Base-by-base conservation (phyloP, 2,888 invertebrate genomes). In the Scaptodrosophila latifasciaeformis region DNA sequence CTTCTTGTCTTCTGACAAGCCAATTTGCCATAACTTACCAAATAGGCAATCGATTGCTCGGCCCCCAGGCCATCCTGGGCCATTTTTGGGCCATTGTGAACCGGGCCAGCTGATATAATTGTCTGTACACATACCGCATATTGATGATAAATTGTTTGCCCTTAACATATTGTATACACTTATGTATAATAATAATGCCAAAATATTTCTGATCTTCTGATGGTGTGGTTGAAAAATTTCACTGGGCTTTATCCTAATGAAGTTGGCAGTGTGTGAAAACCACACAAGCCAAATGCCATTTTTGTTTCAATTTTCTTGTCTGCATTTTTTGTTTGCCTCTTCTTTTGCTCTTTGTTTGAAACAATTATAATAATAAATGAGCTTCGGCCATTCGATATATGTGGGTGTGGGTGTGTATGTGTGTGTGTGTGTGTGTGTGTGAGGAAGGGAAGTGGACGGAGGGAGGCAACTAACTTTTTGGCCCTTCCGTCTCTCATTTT, bases 281-380 rank as follows among this genome's bases (percentile, higher is more conserved):
- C 13, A 12, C 10, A 39, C 24, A 21, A 29, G 45, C 37, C 19
- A 47, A n/a, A 21, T 7, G 6, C 12, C 30, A 55, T 62, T 65
- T 35, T 24, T 24, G 24, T 24, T 24, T 3, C 7, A 7, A 7
- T 24, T 24, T 31, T 59, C 52, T 44, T 59, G 65, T 49, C 52
- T 58, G 59, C 49, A 56, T 42, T 67, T 55, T 62, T 29, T 21
- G 21, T 35, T 48, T 12, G 5, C 24, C 13, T 9, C 15, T 1
- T 12, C 7, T 2, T 34, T 5, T 34, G 4, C 15, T 2, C n/a
- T 45, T 58, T 62, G 58, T 66, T 62, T 37, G 39, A 59, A 50
- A 2, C 75, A 77, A 74, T 72, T 77, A 72, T 74, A 70, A 77
- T 77, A 77, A 67, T 70, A 67, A 77, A 72, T 77, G 70, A 69